phyloP scores from a whole-genome alignment of 1,140 invertebrate genomes.

The Pachyrhynchus sulphureomaculatus region DNA sequence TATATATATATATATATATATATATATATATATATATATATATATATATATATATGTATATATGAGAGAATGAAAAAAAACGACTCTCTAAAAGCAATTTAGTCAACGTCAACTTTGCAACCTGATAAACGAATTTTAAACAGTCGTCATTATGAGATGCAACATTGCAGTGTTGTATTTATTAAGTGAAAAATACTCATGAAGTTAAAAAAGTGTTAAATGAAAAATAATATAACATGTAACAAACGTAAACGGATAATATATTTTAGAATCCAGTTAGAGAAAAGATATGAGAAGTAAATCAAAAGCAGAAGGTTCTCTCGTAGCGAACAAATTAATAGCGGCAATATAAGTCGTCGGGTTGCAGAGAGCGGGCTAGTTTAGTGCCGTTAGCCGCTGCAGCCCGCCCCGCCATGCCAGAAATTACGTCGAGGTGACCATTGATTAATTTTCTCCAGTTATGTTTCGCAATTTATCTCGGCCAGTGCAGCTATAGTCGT shows the following conservation, averaged over 20 bases:
- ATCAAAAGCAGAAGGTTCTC: conserved; percentile 18
- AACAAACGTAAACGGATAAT: neutral
- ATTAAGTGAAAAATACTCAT: no score
- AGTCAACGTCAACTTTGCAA: no score
- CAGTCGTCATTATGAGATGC: no score
- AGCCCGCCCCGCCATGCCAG: conserved; percentile 27
- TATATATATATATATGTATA: no score
- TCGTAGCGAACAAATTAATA: conserved; percentile 27
- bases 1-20: no score
- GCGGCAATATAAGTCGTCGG: conserved; percentile 32
- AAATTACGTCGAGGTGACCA: conserved; percentile 36
- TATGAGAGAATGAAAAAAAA: no score
- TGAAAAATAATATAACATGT: no score
- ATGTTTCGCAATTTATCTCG: conserved; percentile 35
- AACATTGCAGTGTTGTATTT: no score
- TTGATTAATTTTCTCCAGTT: conserved; percentile 37
- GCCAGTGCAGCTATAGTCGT: conserved; percentile 26
- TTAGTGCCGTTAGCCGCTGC: conserved; percentile 24
- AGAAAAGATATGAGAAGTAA: conserved; percentile 29
- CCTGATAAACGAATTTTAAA: no score
- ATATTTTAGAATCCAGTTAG: conserved; percentile 22
- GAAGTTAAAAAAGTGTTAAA: no score
- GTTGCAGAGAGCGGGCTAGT: conserved; percentile 17
- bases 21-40: no score
- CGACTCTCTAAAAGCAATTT: no score